These are phyloP conservation scores for Polypedilum vanderplanki DNA, from an alignment of 1,140 invertebrate species.

Conservation along the genomic window DNA sequence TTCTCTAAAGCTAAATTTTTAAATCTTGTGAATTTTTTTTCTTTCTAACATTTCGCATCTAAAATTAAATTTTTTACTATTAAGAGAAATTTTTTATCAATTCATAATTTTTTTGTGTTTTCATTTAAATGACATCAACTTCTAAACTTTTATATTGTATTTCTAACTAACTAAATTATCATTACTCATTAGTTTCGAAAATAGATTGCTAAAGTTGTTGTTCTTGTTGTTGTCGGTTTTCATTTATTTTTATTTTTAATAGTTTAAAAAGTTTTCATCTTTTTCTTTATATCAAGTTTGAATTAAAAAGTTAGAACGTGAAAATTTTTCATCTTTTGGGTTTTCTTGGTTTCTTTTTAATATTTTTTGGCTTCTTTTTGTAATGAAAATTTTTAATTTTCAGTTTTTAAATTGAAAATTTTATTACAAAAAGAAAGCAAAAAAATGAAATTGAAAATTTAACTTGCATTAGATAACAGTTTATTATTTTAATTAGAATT, in stretches of 20 bases:
- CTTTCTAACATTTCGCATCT: not conserved
- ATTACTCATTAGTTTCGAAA: constrained; percentile 1
- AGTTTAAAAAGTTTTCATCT: constrained; percentile 12
- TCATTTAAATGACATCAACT: constrained; percentile 21
- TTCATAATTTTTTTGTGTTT: constrained; percentile 15
- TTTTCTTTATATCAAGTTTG: not conserved
- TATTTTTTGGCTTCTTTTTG: too few relatives aligned
- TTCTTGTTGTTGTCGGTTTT: not conserved
- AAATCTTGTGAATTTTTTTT: constrained; percentile 22
- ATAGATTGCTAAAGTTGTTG: not conserved
- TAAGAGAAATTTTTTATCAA: not conserved
- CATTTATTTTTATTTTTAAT: not conserved
- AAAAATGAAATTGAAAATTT: too few relatives aligned
- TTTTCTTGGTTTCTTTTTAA: too few relatives aligned
- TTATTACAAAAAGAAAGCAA: too few relatives aligned
- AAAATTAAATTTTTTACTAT: not conserved
- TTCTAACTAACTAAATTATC: constrained; percentile 19
- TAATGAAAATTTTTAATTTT: too few relatives aligned
- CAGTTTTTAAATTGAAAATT: too few relatives aligned
- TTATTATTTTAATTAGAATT: not conserved
- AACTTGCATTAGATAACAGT: not conserved
- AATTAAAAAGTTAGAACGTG: not conserved
- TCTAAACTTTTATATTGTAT: constrained; percentile 21
- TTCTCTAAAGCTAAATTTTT: constrained; percentile 11
- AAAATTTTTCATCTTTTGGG: too few relatives aligned